Evolutionary conservation across 2,888 invertebrate genomes (phyloP).

Genomic region (Callimorpha dominula): DNA sequence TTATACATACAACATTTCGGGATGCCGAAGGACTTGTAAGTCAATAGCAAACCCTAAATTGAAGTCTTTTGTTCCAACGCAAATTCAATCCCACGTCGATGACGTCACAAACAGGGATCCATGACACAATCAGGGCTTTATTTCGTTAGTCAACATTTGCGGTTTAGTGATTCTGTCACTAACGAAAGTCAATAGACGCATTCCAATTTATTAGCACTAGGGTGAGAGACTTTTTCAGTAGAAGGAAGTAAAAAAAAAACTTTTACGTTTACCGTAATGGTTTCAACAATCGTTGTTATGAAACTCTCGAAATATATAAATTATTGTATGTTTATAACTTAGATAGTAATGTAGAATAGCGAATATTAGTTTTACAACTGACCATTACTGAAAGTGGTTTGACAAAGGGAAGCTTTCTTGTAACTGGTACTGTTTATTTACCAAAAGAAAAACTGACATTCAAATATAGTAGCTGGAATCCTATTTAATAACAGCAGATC

Average conservation of each 20-base stretch:
- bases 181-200: constrained; percentile 4
- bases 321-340: too few species aligned
- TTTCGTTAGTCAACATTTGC: constrained; percentile 23
- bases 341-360: too few species aligned
- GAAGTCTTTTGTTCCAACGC: constrained; percentile 42
- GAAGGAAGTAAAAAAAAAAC: background rate
- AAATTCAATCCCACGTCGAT: constrained; percentile 49
- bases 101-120: constrained; percentile 36
- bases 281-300: background rate
- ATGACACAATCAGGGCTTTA: constrained; percentile 26
- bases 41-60: constrained; percentile 43
- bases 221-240: background rate
- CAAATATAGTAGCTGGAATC: too few species aligned
- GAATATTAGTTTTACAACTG: too few species aligned
- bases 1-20: background rate
- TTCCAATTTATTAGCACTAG: background rate
- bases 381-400: too few species aligned
- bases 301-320: too few species aligned
- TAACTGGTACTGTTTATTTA: too few species aligned
- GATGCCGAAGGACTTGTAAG: constrained; percentile 33
- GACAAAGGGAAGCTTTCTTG: too few species aligned
- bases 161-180: constrained; percentile 6
- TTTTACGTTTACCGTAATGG: background rate
- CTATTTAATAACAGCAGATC: too few species aligned
- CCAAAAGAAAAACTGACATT: too few species aligned